Evolutionary conservation across 2,113 vertebrate species (phyloP).

Genomic region (Amphiprion ocellaris): DNA sequence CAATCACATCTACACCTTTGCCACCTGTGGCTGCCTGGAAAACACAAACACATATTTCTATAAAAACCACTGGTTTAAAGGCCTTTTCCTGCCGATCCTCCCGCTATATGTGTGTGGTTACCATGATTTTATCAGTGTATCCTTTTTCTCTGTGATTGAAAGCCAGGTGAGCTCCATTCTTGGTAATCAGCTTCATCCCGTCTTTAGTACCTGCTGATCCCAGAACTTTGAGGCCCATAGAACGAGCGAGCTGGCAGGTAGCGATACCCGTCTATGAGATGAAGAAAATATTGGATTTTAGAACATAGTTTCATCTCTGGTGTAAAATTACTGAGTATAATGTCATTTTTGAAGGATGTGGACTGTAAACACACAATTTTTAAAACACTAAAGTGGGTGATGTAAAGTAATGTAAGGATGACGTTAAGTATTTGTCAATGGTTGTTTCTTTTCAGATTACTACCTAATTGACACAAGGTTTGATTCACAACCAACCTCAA

Average conservation of each 20-base stretch:
- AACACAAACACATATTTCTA: slow-evolving; percentile 19
- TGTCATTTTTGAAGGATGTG: not conserved
- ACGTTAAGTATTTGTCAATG: no score
- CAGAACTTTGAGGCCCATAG: slow-evolving; percentile 89
- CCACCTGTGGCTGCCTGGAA: slow-evolving; percentile 84
- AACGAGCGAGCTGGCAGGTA: slow-evolving; percentile 90
- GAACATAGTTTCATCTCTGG: not conserved
- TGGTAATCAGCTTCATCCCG: slow-evolving; percentile 85
- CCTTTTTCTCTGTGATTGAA: slow-evolving; percentile 92
- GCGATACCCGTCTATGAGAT: slow-evolving; percentile 88
- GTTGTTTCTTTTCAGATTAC: no score
- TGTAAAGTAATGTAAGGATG: no score
- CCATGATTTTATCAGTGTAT: slow-evolving; percentile 90
- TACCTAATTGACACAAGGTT: no score
- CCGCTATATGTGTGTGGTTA: slow-evolving; percentile 57
- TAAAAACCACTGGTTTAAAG: not conserved
- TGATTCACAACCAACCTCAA: no score
- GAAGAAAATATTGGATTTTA: not conserved
- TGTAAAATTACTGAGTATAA: no score
- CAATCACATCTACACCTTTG: slow-evolving; percentile 88
- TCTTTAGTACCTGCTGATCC: slow-evolving; percentile 92
- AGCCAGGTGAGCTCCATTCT: slow-evolving; percentile 88
- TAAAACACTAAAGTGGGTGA: no score
- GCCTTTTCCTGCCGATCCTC: not conserved
- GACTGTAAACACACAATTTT: not conserved